phyloP scores from a whole-genome alignment of 2,113 vertebrate species.

The Vanacampus margaritifer region DNA sequence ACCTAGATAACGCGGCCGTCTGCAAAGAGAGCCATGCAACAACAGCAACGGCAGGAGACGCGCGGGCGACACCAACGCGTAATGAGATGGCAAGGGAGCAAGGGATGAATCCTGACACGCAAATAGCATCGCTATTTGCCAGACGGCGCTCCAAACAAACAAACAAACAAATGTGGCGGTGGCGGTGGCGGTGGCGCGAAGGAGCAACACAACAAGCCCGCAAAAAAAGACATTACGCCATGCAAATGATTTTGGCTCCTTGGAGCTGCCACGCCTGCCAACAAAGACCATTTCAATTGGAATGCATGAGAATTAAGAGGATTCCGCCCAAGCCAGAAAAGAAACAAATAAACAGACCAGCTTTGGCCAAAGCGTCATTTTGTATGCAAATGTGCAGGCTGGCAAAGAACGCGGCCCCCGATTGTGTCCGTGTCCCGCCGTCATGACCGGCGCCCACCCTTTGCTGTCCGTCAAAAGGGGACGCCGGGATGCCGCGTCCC shows the following conservation, averaged over 20 bases:
- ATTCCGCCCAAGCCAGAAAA: constrained; percentile 53
- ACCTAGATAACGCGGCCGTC: constrained; percentile 46
- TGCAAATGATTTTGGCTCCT: constrained; percentile 72
- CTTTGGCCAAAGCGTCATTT: constrained; percentile 67
- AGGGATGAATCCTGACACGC: constrained; percentile 57
- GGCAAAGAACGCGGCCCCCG: constrained; percentile 34
- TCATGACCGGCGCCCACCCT: constrained; percentile 44
- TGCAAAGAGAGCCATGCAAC: constrained; percentile 40
- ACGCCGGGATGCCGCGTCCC: constrained; percentile 7
- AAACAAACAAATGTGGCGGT: constrained; percentile 62
- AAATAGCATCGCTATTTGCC: constrained; percentile 65
- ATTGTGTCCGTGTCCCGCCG: constrained; percentile 55
- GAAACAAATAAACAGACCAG: constrained; percentile 37
- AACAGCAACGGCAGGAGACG: constrained; percentile 24
- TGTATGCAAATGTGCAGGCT: constrained; percentile 70
- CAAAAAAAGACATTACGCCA: constrained; percentile 59
- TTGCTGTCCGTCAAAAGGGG: constrained; percentile 56
- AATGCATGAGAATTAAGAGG: constrained; percentile 76
- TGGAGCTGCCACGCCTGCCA: constrained; percentile 62
- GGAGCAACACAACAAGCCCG: not conserved
- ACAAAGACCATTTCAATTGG: constrained; percentile 75
- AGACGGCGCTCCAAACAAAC: constrained; percentile 51
- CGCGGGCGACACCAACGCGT: constrained; percentile 53
- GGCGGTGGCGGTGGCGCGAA: constrained; percentile 18
- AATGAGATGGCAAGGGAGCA: constrained; percentile 63